phyloP scores from a whole-genome alignment of 2,888 invertebrate species.

The Molanna angustata region DNA sequence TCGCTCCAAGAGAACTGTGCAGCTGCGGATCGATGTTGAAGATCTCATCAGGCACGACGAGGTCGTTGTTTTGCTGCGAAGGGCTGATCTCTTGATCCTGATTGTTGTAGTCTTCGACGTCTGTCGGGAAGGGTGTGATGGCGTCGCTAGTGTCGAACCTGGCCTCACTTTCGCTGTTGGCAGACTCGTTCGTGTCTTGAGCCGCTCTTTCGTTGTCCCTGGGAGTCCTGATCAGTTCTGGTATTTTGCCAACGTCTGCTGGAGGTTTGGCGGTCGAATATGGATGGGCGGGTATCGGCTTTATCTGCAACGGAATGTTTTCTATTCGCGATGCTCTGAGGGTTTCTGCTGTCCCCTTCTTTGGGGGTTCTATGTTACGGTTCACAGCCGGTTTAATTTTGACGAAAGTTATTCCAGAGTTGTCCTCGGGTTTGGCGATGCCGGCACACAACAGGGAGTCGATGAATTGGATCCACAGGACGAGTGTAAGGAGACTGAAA shows the following conservation, averaged over 20 bases:
- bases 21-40: constrained; percentile 1
- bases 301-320: constrained; percentile 39
- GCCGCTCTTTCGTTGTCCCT: constrained; percentile 15
- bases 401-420: constrained; percentile 43
- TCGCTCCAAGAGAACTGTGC: background rate
- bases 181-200: constrained; percentile 14
- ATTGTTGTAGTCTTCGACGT: background rate
- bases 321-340: constrained; percentile 37
- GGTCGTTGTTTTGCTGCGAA: constrained; percentile 24
- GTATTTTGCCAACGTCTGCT: background rate
- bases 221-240: constrained; percentile 20
- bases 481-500: constrained; percentile 19
- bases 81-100: constrained; percentile 7
- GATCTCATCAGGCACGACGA: constrained; percentile 8
- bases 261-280: constrained; percentile 9
- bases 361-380: constrained; percentile 25
- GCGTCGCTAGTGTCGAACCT: constrained; percentile 32
- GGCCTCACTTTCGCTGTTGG: constrained; percentile 28
- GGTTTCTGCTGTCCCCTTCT: constrained; percentile 2
- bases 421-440: constrained; percentile 19
- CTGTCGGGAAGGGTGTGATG: constrained; percentile 1
- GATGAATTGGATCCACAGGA: constrained; percentile 8
- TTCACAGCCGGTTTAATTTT: constrained; percentile 39
- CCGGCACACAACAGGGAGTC: constrained; percentile 13
- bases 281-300: constrained; percentile 11